Conservation (phyloP, 2,797 vertebrate species). For the Smutsia temminckii region DNA sequence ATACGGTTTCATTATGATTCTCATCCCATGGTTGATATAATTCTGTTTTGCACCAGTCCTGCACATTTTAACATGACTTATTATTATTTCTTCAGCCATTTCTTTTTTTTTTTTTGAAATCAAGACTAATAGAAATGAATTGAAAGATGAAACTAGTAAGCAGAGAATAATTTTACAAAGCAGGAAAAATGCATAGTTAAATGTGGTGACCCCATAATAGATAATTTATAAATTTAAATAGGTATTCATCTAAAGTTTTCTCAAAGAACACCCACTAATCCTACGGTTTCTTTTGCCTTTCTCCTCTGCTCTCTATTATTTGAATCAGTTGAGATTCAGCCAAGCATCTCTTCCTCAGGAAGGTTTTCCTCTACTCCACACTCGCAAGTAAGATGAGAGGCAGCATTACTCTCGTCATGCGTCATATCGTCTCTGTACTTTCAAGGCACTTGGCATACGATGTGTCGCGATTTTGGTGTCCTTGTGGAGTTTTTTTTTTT, state of each 20-base stretch:
- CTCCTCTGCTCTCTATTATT: background rate
- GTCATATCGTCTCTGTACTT: background rate
- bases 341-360: background rate
- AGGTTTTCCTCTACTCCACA: background rate
- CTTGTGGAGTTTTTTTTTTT: background rate
- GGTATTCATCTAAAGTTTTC: slow-evolving; percentile 49
- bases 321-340: background rate
- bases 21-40: slow-evolving; percentile 42
- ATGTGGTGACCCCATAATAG: background rate
- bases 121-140: background rate
- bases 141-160: slow-evolving; percentile 44
- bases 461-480: background rate
- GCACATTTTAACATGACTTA: background rate
- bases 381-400: background rate
- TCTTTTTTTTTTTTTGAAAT: background rate
- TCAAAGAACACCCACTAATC: background rate
- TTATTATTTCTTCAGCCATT: background rate
- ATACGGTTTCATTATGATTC: slow-evolving; percentile 63
- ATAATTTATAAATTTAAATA: slow-evolving; percentile 54
- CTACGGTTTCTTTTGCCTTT: accelerated
- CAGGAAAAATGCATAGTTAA: slow-evolving; percentile 11
- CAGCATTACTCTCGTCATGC: background rate
- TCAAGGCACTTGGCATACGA: background rate
- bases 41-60: slow-evolving; percentile 47
- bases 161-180: background rate